Base-by-base conservation (phyloP, 2,888 invertebrate genomes). In the Drosophila prolongata region DNA sequence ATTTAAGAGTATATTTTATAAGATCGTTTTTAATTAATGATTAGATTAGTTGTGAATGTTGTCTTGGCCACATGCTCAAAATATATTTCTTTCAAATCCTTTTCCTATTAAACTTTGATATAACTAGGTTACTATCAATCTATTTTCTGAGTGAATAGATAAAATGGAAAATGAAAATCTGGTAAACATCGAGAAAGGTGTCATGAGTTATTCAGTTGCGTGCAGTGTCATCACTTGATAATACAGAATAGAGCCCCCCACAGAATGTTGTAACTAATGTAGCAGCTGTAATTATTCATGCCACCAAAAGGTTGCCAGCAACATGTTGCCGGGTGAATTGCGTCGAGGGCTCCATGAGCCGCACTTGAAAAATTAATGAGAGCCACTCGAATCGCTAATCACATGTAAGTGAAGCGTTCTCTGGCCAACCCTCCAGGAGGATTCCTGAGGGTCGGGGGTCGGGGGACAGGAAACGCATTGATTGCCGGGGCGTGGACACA, bases 291-390 rank as follows among this genome's bases (percentile, higher is more conserved):
- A 69, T 67, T 67, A 67, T 66, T 53, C 37, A 69, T 53, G 35
- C 37, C 42, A 42, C 40, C 40, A 19, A 44, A 66, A 54, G 57
- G 60, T 66, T 61, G 50, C 73, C 34, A 30, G 65, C 65, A 73
- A 70, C 77, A 81, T 81, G 79, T 74, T 82, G 80, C 77, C 38
- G 19, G 13, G 13, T 37, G 50, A 19, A 46, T 55, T 78, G 44
- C 42, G 14, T 60, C 38, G 58, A 74, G 79, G 38, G 73, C 56
- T 58, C 65, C 66, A 54, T 43, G 73, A 69, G 60, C 85, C 69
- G 62, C 83, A 86, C 79, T 86, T 86, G 79, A 83, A 84, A 87
- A 77, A 76, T 81, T 84, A 85, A 85, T 81, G 79, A 79, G 84
- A 68, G 79, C 53, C 72, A 84, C 84, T 85, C 70, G 84, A 87